Percentiles rank a stretch among this genome's conserved stretches.
phyloP scores from a whole-genome alignment of 1,140 invertebrate genomes.

The Probaryconus sp. region DNA sequence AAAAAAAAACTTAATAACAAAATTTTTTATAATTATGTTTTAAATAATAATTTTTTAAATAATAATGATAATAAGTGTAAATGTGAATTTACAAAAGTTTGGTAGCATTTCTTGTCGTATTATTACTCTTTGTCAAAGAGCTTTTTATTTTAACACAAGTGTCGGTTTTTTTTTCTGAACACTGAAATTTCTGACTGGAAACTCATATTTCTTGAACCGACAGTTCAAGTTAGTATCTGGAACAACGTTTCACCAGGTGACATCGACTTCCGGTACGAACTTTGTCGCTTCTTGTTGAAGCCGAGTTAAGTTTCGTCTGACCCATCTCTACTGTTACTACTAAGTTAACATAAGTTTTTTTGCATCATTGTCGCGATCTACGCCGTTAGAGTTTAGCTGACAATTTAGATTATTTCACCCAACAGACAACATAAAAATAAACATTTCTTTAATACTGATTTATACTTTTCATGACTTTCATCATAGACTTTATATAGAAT shows the following conservation, averaged over 20 bases:
- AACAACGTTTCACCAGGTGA: constrained; percentile 19
- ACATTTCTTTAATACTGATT: no score
- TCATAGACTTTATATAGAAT: no score
- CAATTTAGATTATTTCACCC: no score
- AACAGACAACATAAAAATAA: no score
- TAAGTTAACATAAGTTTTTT: constrained; percentile 5
- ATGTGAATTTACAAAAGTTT: no score
- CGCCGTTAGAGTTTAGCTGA: not conserved
- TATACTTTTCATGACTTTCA: no score
- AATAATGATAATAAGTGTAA: no score
- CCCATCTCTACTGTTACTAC: constrained; percentile 1
- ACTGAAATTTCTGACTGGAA: not conserved
- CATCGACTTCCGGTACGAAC: constrained; percentile 15
- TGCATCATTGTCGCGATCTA: not conserved
- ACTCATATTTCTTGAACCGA: constrained; percentile 15
- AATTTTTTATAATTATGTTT: no score
- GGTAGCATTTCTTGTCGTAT: no score
- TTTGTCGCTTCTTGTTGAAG: constrained; percentile 7
- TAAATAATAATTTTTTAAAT: no score
- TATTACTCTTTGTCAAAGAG: no score
- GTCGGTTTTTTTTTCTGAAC: constrained; percentile 1
- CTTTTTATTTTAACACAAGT: constrained; percentile 3
- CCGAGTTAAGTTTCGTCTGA: constrained; percentile 2
- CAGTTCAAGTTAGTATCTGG: constrained; percentile 22
- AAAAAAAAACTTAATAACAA: no score